phyloP scores from a whole-genome alignment of 2,888 invertebrate genomes.

The Galerucella calmariensis region DNA sequence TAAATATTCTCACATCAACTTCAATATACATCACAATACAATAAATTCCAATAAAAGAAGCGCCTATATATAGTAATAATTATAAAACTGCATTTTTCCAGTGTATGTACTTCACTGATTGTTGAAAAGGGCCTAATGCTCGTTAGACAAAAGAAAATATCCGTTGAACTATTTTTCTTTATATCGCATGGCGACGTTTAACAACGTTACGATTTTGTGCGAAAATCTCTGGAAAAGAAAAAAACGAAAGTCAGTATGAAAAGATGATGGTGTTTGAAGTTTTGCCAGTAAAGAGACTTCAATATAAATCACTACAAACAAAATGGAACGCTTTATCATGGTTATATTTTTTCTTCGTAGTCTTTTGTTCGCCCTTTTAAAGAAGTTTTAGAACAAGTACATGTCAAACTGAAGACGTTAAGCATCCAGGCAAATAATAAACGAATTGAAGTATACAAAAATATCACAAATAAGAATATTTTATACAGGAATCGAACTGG shows the following conservation, averaged over 20 bases:
- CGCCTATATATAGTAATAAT: too few species aligned
- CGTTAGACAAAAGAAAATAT: neutral
- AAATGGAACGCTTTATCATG: constrained; percentile 39
- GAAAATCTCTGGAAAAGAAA: constrained; percentile 21
- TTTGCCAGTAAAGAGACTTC: constrained; percentile 32
- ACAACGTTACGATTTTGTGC: constrained; percentile 16
- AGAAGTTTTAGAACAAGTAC: constrained; percentile 30
- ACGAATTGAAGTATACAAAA: too few species aligned
- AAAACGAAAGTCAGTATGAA: constrained; percentile 30
- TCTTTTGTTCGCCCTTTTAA: constrained; percentile 29
- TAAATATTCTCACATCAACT: too few species aligned
- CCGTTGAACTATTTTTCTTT: neutral
- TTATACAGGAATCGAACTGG: too few species aligned
- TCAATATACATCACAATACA: too few species aligned
- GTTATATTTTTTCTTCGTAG: constrained; percentile 34
- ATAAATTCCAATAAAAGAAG: too few species aligned
- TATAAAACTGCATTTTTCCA: too few species aligned
- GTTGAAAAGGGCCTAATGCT: neutral
- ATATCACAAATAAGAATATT: too few species aligned
- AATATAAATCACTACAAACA: constrained; percentile 40
- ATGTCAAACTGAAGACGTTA: constrained; percentile 33
- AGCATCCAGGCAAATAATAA: neutral
- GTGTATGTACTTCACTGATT: neutral
- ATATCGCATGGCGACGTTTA: constrained; percentile 2
- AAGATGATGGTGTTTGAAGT: constrained; percentile 32